Percentiles rank a stretch among this genome's conserved stretches.
Evolutionary conservation across 2,113 vertebrate species (phyloP).

Genomic region (Chamaetylas fuelleborni): DNA sequence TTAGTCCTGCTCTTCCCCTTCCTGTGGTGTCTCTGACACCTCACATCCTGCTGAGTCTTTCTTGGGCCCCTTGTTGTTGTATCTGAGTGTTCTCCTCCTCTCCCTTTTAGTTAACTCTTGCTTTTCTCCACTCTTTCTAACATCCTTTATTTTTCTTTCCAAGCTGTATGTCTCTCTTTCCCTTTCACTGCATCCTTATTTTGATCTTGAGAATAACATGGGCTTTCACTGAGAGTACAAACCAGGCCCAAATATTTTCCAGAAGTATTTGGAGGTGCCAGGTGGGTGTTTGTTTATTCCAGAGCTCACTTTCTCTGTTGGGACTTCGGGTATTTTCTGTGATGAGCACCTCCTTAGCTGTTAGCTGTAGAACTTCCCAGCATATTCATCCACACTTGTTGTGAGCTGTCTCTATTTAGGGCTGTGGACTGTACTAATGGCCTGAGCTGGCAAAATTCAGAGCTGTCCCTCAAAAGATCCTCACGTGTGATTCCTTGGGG

Average conservation of each 20-base stretch:
- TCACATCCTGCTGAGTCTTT: background rate
- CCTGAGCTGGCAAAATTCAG: background rate
- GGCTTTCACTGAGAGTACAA: background rate
- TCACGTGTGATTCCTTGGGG: background rate
- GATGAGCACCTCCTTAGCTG: background rate
- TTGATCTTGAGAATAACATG: background rate
- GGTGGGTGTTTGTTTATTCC: background rate
- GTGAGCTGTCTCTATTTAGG: background rate
- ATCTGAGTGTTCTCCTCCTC: background rate
- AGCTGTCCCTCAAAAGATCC: background rate
- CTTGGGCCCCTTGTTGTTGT: background rate
- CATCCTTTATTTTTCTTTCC: background rate
- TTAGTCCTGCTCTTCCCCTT: background rate
- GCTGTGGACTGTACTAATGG: background rate
- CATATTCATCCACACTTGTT: background rate
- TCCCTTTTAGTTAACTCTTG: background rate
- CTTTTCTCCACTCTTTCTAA: background rate
- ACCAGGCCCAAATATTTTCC: background rate
- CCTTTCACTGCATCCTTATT: background rate
- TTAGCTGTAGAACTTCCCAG: constrained; percentile 1
- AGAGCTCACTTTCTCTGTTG: background rate
- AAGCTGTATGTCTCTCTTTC: background rate
- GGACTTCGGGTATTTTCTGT: constrained; percentile 1
- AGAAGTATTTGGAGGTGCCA: background rate
- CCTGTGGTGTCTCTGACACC: background rate